Evolutionary conservation across 2,113 vertebrate genomes (phyloP).

Genomic region (Odontophorus gujanensis): DNA sequence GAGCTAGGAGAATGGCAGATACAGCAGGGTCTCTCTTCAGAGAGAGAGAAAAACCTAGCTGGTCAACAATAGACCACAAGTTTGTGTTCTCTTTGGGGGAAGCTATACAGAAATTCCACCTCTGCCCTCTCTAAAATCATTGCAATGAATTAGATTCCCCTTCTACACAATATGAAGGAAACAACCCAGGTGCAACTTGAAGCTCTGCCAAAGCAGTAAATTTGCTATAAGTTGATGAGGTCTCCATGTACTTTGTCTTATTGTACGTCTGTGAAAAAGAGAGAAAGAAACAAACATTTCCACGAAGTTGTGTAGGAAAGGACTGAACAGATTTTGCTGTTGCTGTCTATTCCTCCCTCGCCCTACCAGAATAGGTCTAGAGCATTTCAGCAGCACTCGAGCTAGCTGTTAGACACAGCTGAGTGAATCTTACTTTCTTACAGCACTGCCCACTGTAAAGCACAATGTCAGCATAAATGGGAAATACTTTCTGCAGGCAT

Average conservation of each 20-base stretch:
- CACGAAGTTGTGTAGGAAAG: neutral
- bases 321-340: neutral
- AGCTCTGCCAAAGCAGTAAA: neutral
- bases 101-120: neutral
- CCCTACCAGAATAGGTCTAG: neutral
- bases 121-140: neutral
- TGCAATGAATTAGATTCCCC: neutral
- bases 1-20: neutral
- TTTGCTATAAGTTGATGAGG: neutral
- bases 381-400: neutral
- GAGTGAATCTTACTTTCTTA: neutral
- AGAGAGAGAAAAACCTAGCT: neutral
- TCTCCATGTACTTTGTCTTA: neutral
- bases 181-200: neutral
- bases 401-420: neutral
- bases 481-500: neutral
- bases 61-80: neutral
- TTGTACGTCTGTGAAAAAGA: neutral
- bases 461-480: neutral
- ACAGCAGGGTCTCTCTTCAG: neutral
- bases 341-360: neutral
- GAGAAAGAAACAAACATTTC: neutral
- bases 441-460: neutral
- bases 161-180: neutral
- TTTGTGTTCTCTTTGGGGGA: neutral